Evolutionary conservation across 2,797 vertebrate genomes (phyloP).

Genomic region (Chiloscyllium punctatum): DNA sequence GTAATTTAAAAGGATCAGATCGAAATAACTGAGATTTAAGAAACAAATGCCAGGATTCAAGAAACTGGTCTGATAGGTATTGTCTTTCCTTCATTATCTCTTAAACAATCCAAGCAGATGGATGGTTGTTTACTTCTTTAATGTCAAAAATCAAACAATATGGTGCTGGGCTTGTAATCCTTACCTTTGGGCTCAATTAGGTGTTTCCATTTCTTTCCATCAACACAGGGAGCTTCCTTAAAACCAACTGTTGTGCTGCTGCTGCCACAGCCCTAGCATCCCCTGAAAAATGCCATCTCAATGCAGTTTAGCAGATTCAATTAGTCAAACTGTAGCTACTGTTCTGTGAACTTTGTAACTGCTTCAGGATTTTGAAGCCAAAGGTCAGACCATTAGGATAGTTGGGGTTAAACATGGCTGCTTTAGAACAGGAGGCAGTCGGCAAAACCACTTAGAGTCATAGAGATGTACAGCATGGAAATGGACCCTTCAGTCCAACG

Average conservation of each 20-base stretch:
- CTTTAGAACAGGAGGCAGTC: too few relatives aligned
- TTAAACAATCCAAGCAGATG: not conserved
- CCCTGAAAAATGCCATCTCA: too few relatives aligned
- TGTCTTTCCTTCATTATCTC: too few relatives aligned
- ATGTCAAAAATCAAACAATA: not conserved
- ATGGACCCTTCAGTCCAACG: too few relatives aligned
- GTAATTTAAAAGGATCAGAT: not conserved
- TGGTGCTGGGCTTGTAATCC: not conserved
- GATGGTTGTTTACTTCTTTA: not conserved
- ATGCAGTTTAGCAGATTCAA: too few relatives aligned
- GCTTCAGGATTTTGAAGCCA: not conserved
- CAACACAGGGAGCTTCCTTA: too few relatives aligned
- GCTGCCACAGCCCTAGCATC: too few relatives aligned
- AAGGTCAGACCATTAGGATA: not conserved
- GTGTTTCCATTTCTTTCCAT: not conserved
- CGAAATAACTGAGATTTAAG: not conserved
- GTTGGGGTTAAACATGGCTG: too few relatives aligned
- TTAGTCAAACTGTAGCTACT: too few relatives aligned
- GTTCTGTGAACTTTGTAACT: not conserved
- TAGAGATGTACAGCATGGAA: too few relatives aligned
- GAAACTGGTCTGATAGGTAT: not conserved
- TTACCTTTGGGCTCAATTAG: not conserved
- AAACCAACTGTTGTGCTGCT: too few relatives aligned
- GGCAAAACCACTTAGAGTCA: too few relatives aligned
- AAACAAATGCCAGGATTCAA: not conserved